phyloP scores from a whole-genome alignment of 2,888 invertebrate species.

The Aelia acuminata region DNA sequence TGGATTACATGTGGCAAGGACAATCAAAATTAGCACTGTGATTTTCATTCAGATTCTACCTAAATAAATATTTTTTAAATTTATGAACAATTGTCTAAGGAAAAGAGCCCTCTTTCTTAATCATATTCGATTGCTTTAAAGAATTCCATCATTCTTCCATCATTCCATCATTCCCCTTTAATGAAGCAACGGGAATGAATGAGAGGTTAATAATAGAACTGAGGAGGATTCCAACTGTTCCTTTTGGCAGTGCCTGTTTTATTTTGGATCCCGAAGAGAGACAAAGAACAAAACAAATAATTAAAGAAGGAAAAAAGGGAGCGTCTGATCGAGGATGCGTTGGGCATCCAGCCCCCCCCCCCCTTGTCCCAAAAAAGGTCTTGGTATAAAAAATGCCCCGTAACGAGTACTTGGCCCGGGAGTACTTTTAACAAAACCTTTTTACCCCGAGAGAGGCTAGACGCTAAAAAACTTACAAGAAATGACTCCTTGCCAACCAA shows the following conservation, averaged over 20 bases:
- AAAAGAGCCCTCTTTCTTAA: not conserved
- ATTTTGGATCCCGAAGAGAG: constrained; percentile 20
- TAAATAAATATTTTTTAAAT: too few species aligned
- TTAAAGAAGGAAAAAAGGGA: not conserved
- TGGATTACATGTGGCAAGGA: too few species aligned
- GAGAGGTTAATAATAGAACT: constrained; percentile 13
- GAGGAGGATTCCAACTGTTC: not conserved
- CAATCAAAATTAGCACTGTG: too few species aligned
- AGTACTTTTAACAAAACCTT: constrained; percentile 37
- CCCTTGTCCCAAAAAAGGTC: constrained; percentile 9
- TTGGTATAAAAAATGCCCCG: constrained; percentile 27
- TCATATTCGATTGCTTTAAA: not conserved
- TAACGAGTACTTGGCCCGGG: constrained; percentile 17
- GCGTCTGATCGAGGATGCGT: constrained; percentile 42
- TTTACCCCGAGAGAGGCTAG: constrained; percentile 29
- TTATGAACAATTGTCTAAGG: too few species aligned
- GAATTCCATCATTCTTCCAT: too few species aligned
- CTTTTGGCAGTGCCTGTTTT: constrained; percentile 39
- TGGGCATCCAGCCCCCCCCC: constrained; percentile 45
- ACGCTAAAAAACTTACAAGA: constrained; percentile 38
- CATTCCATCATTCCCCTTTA: too few species aligned
- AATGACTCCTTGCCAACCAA: constrained; percentile 8
- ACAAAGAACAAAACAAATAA: constrained; percentile 30
- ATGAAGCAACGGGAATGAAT: not conserved
- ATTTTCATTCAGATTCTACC: too few species aligned